Evolutionary conservation across 92 coral and sea anemone genomes (phyloP), one percentile per base, ranked within the genome.

Genomic region (Chrysogorgia sp.): DNA sequence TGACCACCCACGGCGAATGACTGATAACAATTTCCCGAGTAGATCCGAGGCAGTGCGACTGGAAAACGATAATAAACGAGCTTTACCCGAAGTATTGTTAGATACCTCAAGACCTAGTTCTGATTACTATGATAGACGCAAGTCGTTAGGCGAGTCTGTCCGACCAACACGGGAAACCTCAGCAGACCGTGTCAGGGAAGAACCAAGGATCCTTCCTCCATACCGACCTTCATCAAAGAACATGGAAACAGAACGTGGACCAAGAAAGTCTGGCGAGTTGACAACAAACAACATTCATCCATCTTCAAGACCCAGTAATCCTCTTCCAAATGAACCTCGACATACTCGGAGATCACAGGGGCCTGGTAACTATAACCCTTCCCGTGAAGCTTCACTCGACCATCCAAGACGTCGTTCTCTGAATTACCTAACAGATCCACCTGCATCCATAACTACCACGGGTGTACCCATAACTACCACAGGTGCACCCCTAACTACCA

Each of bases 181-280:
- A 12, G 23, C 41, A 41, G 37, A 29, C 48, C 26, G 31, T 45
- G 6, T 30, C 2, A 49, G 48, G 29, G 23, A 37, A 40, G 76
- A 69, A 29, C 30, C 19, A 23, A 25, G 65, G 33, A 50, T 72
- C 49, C 79, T 34, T 20, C 79, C 79, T 20, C 79, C 79, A 7
- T 72, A 72, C 25, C 79, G 79, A 24, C 65, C 71, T 1, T 48
- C 79, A 26, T 52, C 79, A 12, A 32, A 64, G 28, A 37, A 60
- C 24, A 20, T 67, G 30, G 2, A 34, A 1, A 24, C 26, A 12
- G 20, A 20, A 1, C 26, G 19, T 47, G 37, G 52, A 20, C 5
- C 72, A 1, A 12, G n/a, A 47, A 2, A 15, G 15, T n/a, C 53
- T 2, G n/a, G 15, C 15, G 53, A 47, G 7, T 47, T 47, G n/a